Base-by-base conservation (phyloP, 2,888 invertebrate genomes). In the Drosophila helvetica region DNA sequence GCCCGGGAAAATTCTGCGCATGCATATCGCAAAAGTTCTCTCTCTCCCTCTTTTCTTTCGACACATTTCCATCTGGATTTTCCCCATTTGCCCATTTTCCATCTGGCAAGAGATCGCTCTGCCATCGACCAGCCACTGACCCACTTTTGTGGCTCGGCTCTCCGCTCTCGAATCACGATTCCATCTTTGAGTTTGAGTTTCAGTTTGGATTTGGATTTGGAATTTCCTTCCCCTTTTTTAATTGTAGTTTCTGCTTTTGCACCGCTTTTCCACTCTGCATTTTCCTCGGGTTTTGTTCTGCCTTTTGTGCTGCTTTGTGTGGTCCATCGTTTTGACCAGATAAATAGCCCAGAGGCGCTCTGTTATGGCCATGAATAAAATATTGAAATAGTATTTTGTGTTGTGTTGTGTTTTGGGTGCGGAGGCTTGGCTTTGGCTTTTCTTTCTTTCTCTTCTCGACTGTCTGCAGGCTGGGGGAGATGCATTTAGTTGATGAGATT, bases 91-190 rank as follows among this genome's bases (percentile, higher is more conserved):
- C 19, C 43, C 47, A 27, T 42, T 58, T 62, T 42, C 27, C 55
- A 38, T 47, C 18, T 46, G 45, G 3, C 6, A 6, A 7, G 25
- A 67, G 66, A 72, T 70, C 53, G 52, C 25, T 7, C 22, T 5
- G 5, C 50, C 57, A 58, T 52, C 63, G 51, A 62, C 65, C 60
- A 53, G 66, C 30, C 42, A 54, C 78, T 84, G 82, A 87, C 84
- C 84, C 76, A 84, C 58, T 85, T 85, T 81, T 66, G 56, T 71
- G 27, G 48, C 15, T 25, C 22, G 22, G 22, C 22, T 22, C 22
- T 22, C 22, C 30, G 55, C 77, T 58, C 74, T 48, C 64, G 68
- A 69, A 75, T 82, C 80, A 82, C 82, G 82, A 85, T 75, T 84
- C 65, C 46, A 25, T 50, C 51, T 30, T 56, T 58, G 45, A 53